Conservation (phyloP, 2,888 invertebrate genomes). For the Trichacis sp. region DNA sequence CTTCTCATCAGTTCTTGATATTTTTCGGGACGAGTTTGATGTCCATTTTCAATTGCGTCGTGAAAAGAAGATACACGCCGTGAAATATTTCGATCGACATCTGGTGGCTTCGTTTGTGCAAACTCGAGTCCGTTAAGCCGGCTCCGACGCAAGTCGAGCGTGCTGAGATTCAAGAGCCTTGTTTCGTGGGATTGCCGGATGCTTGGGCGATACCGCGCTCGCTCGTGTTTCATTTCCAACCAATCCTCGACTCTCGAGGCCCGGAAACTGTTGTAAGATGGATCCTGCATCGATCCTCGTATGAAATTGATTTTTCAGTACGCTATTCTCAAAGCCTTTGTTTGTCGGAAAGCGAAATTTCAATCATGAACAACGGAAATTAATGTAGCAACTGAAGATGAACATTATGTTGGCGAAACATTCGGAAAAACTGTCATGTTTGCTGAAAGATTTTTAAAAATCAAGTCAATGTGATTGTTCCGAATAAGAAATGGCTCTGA, state of each 20-base stretch:
- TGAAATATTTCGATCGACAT: slow-evolving; percentile 66
- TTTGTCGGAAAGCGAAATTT: too few relatives aligned
- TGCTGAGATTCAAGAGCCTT: slow-evolving; percentile 64
- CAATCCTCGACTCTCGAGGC: slow-evolving; percentile 55
- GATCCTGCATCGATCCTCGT: neutral
- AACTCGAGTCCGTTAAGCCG: slow-evolving; percentile 66
- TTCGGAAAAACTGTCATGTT: too few relatives aligned
- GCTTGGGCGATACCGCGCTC: slow-evolving; percentile 49
- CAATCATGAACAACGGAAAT: too few relatives aligned
- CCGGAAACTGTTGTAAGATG: neutral
- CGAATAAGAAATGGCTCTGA: too few relatives aligned
- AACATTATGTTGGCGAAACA: too few relatives aligned
- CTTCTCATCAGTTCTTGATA: neutral
- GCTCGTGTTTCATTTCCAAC: slow-evolving; percentile 47
- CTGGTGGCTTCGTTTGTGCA: slow-evolving; percentile 64
- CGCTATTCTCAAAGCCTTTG: too few relatives aligned
- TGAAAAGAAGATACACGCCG: slow-evolving; percentile 40
- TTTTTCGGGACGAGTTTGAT: neutral
- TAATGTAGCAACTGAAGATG: too few relatives aligned
- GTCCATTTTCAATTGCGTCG: slow-evolving; percentile 14
- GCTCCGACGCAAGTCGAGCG: slow-evolving; percentile 66
- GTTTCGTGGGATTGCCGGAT: slow-evolving; percentile 66
- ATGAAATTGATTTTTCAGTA: neutral
- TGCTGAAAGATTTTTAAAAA: too few relatives aligned
- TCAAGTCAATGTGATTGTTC: too few relatives aligned